Conservation (phyloP, 1,140 invertebrate genomes). For the Caerostris darwini region DNA sequence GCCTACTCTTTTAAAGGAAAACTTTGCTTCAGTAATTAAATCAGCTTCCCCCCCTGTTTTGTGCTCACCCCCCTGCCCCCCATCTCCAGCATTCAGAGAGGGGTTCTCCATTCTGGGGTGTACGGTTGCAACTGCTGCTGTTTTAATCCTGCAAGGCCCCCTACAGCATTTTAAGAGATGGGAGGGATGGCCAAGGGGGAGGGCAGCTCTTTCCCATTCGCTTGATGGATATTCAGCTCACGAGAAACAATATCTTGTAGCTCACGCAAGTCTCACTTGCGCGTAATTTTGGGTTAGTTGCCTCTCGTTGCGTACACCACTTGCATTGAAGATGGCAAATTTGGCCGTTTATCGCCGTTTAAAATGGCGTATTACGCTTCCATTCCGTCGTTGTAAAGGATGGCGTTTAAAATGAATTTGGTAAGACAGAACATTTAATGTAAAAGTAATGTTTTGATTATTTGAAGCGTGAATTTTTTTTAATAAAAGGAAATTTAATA, state of each 20-base stretch:
- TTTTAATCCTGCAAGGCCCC: conserved; percentile 65
- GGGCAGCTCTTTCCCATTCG: conserved; percentile 58
- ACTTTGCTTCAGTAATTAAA: conserved; percentile 77
- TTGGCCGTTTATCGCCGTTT: conserved; percentile 46
- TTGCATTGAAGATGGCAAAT: not conserved
- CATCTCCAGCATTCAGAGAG: conserved; percentile 9
- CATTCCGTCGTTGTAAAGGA: not conserved
- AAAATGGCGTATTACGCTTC: not conserved
- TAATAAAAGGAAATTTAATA: too few relatives aligned
- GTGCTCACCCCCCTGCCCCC: not conserved
- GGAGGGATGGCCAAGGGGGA: not conserved
- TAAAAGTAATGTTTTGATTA: too few relatives aligned
- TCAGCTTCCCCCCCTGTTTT: conserved; percentile 55
- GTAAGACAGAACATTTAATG: too few relatives aligned
- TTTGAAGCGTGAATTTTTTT: too few relatives aligned
- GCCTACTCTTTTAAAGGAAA: conserved; percentile 77
- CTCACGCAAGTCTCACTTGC: conserved; percentile 77
- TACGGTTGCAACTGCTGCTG: conserved; percentile 76
- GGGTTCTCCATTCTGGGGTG: conserved; percentile 41
- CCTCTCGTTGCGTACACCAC: conserved; percentile 75
- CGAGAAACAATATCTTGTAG: conserved; percentile 77
- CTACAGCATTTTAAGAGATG: conserved; percentile 66
- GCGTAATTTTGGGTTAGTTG: conserved; percentile 78
- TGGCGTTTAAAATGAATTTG: too few relatives aligned
- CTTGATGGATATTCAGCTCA: conserved; percentile 77